Evolutionary conservation across 2,888 invertebrate genomes (phyloP).

Genomic region (Lycaena phlaeas): DNA sequence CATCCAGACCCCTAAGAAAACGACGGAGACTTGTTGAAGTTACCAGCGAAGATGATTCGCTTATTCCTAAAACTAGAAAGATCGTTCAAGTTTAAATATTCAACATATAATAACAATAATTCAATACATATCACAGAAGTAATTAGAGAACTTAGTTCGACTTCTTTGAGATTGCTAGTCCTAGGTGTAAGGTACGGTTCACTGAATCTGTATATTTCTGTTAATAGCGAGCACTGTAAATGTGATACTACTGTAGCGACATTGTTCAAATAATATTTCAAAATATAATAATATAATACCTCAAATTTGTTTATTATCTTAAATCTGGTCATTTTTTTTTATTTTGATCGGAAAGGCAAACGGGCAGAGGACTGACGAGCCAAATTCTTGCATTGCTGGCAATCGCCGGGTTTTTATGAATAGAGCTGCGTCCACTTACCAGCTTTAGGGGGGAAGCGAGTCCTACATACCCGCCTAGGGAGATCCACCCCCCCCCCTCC

Average conservation of each 20-base stretch:
- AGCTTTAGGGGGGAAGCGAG: no score
- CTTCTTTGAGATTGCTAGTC: constrained; percentile 60
- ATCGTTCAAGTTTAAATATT: constrained; percentile 53
- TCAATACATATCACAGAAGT: constrained; percentile 59
- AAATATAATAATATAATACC: constrained; percentile 14
- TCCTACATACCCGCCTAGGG: no score
- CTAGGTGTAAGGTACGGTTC: constrained; percentile 44
- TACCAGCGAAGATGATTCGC: constrained; percentile 53
- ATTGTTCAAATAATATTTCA: constrained; percentile 33
- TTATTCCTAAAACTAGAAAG: constrained; percentile 64
- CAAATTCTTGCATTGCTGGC: no score
- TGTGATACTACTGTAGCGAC: constrained; percentile 65
- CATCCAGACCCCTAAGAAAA: constrained; percentile 74
- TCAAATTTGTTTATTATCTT: no score
- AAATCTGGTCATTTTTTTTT: no score
- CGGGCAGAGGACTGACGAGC: no score
- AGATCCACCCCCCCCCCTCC: no score
- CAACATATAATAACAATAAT: constrained; percentile 19
- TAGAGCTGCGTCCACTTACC: no score
- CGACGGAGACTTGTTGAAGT: constrained; percentile 75
- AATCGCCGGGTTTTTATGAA: no score
- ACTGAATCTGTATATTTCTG: constrained; percentile 23
- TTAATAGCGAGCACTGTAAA: constrained; percentile 51
- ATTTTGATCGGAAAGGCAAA: no score
- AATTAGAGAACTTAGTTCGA: constrained; percentile 40